These are phyloP conservation scores for Drosophila athabasca DNA, from an alignment of 1,140 invertebrate species.

Conservation along the genomic window DNA sequence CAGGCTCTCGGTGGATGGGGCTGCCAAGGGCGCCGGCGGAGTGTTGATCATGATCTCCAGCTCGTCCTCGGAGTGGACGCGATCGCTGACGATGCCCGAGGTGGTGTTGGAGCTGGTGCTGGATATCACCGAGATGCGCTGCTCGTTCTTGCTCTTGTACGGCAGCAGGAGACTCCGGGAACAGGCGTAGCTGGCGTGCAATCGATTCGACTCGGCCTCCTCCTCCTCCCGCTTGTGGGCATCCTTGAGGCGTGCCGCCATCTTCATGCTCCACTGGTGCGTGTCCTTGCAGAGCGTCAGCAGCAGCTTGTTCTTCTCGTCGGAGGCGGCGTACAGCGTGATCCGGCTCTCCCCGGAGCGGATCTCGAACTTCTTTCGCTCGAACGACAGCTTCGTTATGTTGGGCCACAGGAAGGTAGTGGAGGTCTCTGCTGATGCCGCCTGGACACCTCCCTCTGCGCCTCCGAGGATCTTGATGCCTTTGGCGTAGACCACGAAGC, in stretches of 20 bases:
- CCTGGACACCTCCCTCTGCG: conserved; percentile 38
- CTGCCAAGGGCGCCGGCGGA: conserved; percentile 85
- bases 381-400: conserved; percentile 96
- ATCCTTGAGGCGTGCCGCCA: conserved; percentile 92
- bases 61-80: conserved; percentile 96
- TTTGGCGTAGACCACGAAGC: conserved; percentile 92
- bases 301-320: conserved; percentile 96
- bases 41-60: conserved; percentile 92
- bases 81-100: conserved; percentile 96
- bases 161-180: conserved; percentile 87
- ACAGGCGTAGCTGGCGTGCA: conserved; percentile 87
- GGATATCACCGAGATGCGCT: conserved; percentile 95
- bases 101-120: conserved; percentile 97
- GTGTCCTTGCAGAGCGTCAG: conserved; percentile 94
- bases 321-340: conserved; percentile 94
- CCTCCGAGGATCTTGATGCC: conserved; percentile 92
- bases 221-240: conserved; percentile 91
- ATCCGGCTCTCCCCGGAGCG: conserved; percentile 94
- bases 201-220: conserved; percentile 84
- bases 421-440: conserved; percentile 2
- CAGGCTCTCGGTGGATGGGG: conserved; percentile 89
- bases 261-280: conserved; percentile 97
- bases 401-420: conserved; percentile 94
- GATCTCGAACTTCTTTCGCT: conserved; percentile 98
- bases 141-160: conserved; percentile 88